Base-by-base conservation (phyloP, 1,140 invertebrate genomes). In the Lysiphlebus fabarum region DNA sequence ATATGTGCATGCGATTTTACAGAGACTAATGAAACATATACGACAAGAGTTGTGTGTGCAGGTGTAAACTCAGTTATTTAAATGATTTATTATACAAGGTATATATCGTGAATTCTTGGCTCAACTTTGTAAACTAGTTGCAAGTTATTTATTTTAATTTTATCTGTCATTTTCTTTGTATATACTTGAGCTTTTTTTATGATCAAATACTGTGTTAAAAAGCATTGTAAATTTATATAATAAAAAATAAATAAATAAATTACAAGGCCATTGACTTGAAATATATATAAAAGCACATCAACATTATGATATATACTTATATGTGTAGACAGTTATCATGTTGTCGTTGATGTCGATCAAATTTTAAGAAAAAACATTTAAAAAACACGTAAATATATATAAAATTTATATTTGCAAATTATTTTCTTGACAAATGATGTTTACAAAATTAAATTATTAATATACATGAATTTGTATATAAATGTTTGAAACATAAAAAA, bases 41-140 rank as follows among this genome's bases (percentile, higher is more conserved):
- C 4, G 11, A 14, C 9, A 56, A 48, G 45, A 50, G 41, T 51
- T 17, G 8, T 60, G 66, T 70, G 62, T 58, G 66, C 68, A 71
- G 70, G 67, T 72, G 70, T 58, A 72, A 71, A 64, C 66, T 59
- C 64, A 61, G 62, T 70, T 74, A 73, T 75, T 72, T 71, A 63
- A 55, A 74, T 73, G 70, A 75, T 74, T 72, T 74, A 75, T 58
- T n/a, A 44, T 5, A 34, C 44, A 37, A 56, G 17, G 17, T 26
- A n/a, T n/a, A n/a, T n/a, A 67, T 63, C 62, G 59, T 50, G 63
- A 62, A 67, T 64, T 66, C 68, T 63, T 66, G 64, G 17, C 17
- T 26, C 17, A 26, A 26, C 2, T 26, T 26, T 26, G 17, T 26
- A 26, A 26, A 26, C 17, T 26, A 26, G 17, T 26, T 26, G 17